Evolutionary conservation across 2,797 vertebrate genomes (phyloP), one percentile per base, ranked within the genome.

Genomic region (Etheostoma nigrum): DNA sequence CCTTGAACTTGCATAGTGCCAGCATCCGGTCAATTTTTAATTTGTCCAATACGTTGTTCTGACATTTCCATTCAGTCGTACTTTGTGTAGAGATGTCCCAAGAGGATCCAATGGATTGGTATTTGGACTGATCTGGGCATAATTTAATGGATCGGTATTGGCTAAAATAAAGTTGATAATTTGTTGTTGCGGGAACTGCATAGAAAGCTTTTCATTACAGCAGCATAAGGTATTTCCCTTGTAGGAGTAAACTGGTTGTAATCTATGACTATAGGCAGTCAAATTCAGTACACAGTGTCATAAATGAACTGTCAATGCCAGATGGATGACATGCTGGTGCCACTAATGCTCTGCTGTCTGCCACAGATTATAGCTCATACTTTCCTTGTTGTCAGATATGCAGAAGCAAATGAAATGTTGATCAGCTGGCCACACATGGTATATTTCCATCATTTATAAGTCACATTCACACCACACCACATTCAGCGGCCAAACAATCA

Each of bases 281-380:
- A 70, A 65, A 72, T 70, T 44, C 18, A 15, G 67, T 79, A 80
- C 48, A 77, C 78, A 55, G 40, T 23, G 49, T 23, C 25, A 68
- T 76, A 88, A 83, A 89, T 74, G 52, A 82, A 81, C 67, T 86
- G 83, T 76, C 67, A 71, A 18, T 47, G 74, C 30, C 74, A 83
- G 72, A 88, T 78, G 72, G 81, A 83, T 72, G 81, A 77, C 68
- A 70, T 4, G 12, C 14, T 30, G 47, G 62, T 51, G n/a, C 44
- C 65, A 27, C 51, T 67, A 67, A 80, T 4, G 52, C 82, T 79
- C 36, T 68, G 33, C 72, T 72, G 72, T 59, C 76, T 71, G 61
- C 79, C 55, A 82, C 60, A 81, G 55, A 80, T 66, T 82, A 40
- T 12, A 73, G 54, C 58, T 73, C 55, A 59, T 72, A 64, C 67